Conservation (phyloP, 1,140 invertebrate species). For the Atta colombica region DNA sequence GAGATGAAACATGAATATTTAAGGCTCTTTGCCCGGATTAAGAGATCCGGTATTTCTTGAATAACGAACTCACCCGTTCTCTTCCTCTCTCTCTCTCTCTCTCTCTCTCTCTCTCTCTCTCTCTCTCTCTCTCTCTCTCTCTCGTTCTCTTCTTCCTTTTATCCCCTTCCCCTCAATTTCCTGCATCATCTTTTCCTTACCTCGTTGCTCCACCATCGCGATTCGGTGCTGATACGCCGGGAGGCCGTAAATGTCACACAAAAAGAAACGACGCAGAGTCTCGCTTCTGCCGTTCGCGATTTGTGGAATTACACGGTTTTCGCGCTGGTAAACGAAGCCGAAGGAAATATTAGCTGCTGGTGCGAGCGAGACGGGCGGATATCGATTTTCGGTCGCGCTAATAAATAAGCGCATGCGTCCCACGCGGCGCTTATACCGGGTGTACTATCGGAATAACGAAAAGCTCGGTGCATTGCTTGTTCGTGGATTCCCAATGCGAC, state of each 20-base stretch:
- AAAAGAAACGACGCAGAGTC: slow-evolving; percentile 32
- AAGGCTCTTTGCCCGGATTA: slow-evolving; percentile 60
- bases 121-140: neutral
- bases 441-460: slow-evolving; percentile 35
- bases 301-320: slow-evolving; percentile 62
- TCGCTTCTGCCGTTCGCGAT: slow-evolving; percentile 41
- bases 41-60: slow-evolving; percentile 64
- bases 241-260: slow-evolving; percentile 31
- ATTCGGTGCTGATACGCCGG: slow-evolving; percentile 45
- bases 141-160: neutral
- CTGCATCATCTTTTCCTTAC: neutral
- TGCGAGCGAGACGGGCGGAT: slow-evolving; percentile 74
- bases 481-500: slow-evolving; percentile 12
- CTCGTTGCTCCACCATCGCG: neutral
- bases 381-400: slow-evolving; percentile 82
- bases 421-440: slow-evolving; percentile 58
- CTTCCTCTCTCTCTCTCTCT: too few relatives aligned
- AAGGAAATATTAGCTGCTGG: slow-evolving; percentile 75
- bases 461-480: slow-evolving; percentile 27
- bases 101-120: too few relatives aligned
- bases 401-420: slow-evolving; percentile 82
- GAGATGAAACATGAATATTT: slow-evolving; percentile 65
- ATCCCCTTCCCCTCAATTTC: neutral
- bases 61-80: slow-evolving; percentile 38
- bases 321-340: slow-evolving; percentile 66